Conservation (phyloP, 2,113 vertebrate species). For the Rattus norvegicus region GRCr8 NC_086034.1:31120501-31121000, state of each 20-base stretch:
- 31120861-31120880: neutral
- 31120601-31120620: neutral
- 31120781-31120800: neutral
- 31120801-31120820: neutral
- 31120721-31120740: neutral
- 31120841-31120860: neutral
- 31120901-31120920: neutral
- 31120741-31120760: neutral
- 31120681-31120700: rapidly evolving
- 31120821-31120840: neutral
- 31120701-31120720: neutral
- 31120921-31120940: neutral
- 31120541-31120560: neutral
- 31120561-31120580: neutral
- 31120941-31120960: neutral
- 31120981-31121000: neutral
- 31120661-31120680: neutral
- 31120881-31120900: neutral
- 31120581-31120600: neutral
- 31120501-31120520: neutral
- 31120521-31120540: neutral
- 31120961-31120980: neutral
- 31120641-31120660: neutral
- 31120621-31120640: neutral
- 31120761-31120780: neutral